phyloP scores from a whole-genome alignment of 2,113 vertebrate genomes.

The Phocoena phocoena region DNA sequence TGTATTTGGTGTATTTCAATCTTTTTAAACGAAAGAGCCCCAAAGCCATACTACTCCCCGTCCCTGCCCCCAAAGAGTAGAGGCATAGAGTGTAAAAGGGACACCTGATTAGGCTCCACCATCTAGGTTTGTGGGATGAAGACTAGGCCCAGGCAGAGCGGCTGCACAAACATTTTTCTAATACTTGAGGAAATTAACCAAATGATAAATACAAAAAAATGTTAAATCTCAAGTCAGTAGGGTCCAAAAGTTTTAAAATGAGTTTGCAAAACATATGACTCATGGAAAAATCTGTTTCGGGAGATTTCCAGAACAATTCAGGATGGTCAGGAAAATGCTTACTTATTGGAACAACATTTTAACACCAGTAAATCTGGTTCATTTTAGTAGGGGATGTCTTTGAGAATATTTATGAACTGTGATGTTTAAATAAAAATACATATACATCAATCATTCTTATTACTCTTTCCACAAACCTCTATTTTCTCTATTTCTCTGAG shows the following conservation, averaged over 20 bases:
- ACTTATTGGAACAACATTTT: neutral
- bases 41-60: neutral
- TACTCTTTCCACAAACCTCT: neutral
- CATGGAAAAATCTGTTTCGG: neutral
- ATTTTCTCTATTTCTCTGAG: neutral
- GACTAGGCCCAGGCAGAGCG: neutral
- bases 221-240: neutral
- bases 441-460: neutral
- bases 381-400: neutral
- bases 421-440: slow-evolving; percentile 42
- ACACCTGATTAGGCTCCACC: neutral
- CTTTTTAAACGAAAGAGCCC: neutral
- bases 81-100: neutral
- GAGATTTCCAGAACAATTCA: slow-evolving; percentile 31
- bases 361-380: slow-evolving; percentile 10
- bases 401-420: neutral
- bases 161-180: neutral
- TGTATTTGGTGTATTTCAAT: neutral
- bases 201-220: neutral
- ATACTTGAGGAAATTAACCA: neutral
- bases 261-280: slow-evolving; percentile 20
- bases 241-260: neutral
- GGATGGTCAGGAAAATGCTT: neutral
- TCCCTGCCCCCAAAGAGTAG: neutral
- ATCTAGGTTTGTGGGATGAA: neutral